A percentile compares a stretch with the other conserved stretches of the same genome.
Conservation (phyloP, 2,888 invertebrate genomes). For the Parelbella ahira region DNA sequence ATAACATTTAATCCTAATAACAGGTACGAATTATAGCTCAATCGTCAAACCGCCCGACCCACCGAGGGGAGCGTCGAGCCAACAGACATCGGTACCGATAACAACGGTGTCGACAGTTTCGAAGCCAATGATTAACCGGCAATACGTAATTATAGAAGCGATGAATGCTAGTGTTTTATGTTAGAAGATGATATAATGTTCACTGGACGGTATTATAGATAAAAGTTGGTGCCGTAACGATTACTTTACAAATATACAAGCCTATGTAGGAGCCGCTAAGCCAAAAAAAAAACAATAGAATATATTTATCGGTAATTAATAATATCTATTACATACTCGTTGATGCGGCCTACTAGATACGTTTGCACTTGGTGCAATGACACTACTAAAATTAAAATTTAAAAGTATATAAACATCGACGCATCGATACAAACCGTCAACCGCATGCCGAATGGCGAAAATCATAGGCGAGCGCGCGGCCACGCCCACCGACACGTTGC, state of each 20-base stretch:
- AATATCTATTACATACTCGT: slow-evolving; percentile 51
- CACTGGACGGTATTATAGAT: slow-evolving; percentile 75
- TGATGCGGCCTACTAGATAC: slow-evolving; percentile 60
- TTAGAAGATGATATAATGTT: slow-evolving; percentile 47
- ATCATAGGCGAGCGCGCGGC: slow-evolving; percentile 14
- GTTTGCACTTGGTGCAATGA: slow-evolving; percentile 72
- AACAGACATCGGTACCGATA: neutral
- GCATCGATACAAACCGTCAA: slow-evolving; percentile 59
- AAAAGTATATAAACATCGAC: slow-evolving; percentile 51
- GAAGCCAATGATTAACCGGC: no score
- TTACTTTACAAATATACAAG: slow-evolving; percentile 44
- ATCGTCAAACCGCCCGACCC: slow-evolving; percentile 29
- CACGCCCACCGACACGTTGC: neutral
- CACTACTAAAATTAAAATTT: slow-evolving; percentile 48
- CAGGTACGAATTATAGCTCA: slow-evolving; percentile 36
- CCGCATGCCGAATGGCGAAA: slow-evolving; percentile 56
- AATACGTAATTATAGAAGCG: slow-evolving; percentile 9
- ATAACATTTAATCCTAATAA: slow-evolving; percentile 31
- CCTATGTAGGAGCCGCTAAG: slow-evolving; percentile 47
- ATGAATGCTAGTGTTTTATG: slow-evolving; percentile 28
- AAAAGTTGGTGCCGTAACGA: slow-evolving; percentile 56
- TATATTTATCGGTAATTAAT: slow-evolving; percentile 45
- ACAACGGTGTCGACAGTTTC: slow-evolving; percentile 3
- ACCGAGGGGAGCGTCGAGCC: no score
- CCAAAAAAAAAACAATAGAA: slow-evolving; percentile 41